A percentile compares a stretch with the other conserved stretches of the same genome.
phyloP scores from a whole-genome alignment of 2,797 vertebrate genomes.

The Peromyscus melanophrys region DNA sequence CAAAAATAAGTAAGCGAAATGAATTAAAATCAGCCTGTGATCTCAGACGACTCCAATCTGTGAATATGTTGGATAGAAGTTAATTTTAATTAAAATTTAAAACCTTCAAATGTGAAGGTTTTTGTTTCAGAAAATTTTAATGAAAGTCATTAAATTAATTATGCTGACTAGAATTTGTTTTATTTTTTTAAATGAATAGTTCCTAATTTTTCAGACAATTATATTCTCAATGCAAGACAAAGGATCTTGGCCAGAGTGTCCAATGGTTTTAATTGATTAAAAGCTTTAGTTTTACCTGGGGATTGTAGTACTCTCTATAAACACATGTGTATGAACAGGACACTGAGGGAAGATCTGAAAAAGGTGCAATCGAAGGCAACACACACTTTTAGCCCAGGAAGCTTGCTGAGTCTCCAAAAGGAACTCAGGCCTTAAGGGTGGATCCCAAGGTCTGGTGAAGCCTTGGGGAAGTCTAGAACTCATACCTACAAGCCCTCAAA shows the following conservation, averaged over 20 bases:
- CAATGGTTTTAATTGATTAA: neutral
- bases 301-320: no score
- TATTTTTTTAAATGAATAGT: neutral
- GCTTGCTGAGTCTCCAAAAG: neutral
- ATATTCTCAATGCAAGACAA: neutral
- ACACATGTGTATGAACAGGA: neutral
- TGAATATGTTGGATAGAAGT: neutral
- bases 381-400: neutral
- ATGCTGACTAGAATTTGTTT: neutral
- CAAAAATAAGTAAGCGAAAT: neutral
- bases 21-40: neutral
- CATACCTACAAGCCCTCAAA: neutral
- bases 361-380: neutral
- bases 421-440: neutral
- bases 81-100: neutral
- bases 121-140: neutral
- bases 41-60: neutral
- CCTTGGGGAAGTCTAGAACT: neutral
- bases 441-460: neutral
- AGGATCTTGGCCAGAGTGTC: neutral
- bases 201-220: neutral
- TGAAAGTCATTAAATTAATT: neutral
- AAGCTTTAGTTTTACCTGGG: no score
- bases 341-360: neutral
- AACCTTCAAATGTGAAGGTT: neutral